Evolutionary conservation across 2,113 vertebrate genomes (phyloP).

Genomic region (Leptosomus discolor): DNA sequence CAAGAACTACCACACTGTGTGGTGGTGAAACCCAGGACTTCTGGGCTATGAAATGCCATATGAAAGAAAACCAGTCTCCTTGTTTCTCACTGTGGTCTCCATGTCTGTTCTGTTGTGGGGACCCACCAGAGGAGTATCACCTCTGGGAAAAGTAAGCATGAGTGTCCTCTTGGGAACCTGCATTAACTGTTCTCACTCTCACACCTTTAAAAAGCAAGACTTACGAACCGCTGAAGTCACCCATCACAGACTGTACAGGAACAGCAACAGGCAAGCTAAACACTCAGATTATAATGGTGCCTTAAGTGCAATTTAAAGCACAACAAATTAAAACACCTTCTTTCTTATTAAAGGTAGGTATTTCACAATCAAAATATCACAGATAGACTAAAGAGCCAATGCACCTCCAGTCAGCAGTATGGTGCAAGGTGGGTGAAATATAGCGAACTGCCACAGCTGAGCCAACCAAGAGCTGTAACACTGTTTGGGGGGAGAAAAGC

Average conservation of each 20-base stretch:
- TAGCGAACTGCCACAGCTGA: background rate
- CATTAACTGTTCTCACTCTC: background rate
- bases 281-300: background rate
- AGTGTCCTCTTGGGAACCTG: background rate
- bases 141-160: background rate
- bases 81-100: background rate
- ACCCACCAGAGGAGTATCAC: background rate
- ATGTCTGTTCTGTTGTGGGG: background rate
- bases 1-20: accelerated
- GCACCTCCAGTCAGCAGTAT: background rate
- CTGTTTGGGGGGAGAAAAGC: background rate
- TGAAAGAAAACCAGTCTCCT: background rate
- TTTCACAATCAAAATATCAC: background rate
- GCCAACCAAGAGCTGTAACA: background rate
- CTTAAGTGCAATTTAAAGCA: background rate
- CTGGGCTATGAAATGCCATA: background rate
- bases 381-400: background rate
- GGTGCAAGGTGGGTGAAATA: background rate
- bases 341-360: background rate
- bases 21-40: background rate
- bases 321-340: background rate
- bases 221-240: background rate
- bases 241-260: background rate
- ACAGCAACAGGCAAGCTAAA: background rate
- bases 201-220: background rate